Conservation (phyloP, 2,888 invertebrate genomes). For the Ectropis crepuscularia region DNA sequence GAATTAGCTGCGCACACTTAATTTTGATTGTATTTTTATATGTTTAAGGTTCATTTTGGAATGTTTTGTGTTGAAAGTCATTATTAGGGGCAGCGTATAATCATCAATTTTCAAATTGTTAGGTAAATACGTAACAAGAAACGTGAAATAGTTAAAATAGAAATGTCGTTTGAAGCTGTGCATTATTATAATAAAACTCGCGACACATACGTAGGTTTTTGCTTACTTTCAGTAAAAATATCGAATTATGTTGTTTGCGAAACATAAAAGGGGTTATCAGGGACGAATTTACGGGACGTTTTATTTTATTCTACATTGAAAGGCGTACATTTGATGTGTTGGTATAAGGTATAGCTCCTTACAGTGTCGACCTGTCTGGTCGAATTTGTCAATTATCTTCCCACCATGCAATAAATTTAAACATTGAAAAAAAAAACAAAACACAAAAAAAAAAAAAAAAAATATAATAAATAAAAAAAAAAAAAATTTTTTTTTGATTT, state of each 20-base stretch:
- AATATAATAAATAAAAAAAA: too few species aligned
- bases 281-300: neutral
- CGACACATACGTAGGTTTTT: constrained; percentile 22
- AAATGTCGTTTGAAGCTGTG: constrained; percentile 48
- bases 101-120: constrained; percentile 82
- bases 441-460: too few species aligned
- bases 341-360: too few species aligned
- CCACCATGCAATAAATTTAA: too few species aligned
- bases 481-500: too few species aligned
- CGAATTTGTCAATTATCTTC: too few species aligned
- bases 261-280: constrained; percentile 14
- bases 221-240: constrained; percentile 17
- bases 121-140: constrained; percentile 62
- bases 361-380: too few species aligned
- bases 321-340: too few species aligned
- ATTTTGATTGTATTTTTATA: constrained; percentile 38
- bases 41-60: constrained; percentile 46
- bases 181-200: constrained; percentile 41
- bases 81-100: constrained; percentile 76
- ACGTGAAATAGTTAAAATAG: constrained; percentile 46
- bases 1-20: constrained; percentile 30
- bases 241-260: constrained; percentile 21
- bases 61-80: constrained; percentile 61
- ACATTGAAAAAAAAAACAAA: too few species aligned
- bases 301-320: neutral